A percentile compares a stretch with the other conserved stretches of the same genome.
These are phyloP conservation scores for Panthera leo DNA, from an alignment of 2,113 vertebrate species.

Conservation along the genomic window DNA sequence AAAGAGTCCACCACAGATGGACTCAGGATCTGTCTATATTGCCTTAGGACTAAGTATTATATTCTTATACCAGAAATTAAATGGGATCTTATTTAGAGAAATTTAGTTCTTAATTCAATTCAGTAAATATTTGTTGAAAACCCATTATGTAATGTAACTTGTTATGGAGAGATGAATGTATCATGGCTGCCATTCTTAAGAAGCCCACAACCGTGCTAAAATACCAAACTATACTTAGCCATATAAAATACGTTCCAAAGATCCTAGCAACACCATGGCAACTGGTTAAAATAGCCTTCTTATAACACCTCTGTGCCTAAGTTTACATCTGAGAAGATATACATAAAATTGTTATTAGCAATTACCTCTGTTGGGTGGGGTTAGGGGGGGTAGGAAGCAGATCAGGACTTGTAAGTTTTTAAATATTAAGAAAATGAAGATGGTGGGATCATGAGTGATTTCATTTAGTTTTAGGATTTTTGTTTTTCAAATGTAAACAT, in stretches of 20 bases:
- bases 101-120: not conserved
- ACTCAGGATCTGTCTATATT: not conserved
- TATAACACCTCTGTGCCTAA: not conserved
- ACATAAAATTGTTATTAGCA: not conserved
- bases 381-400: not conserved
- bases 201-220: not conserved
- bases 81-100: not conserved
- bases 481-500: not conserved
- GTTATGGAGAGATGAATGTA: not conserved
- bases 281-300: not conserved
- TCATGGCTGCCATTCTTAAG: not conserved
- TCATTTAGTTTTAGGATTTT: not conserved
- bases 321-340: not conserved
- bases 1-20: not conserved
- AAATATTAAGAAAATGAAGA: not conserved
- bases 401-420: not conserved
- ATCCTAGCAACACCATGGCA: not conserved
- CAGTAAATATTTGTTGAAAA: not conserved
- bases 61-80: not conserved
- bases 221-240: not conserved
- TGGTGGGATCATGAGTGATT: not conserved
- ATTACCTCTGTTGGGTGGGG: not conserved
- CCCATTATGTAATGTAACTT: not conserved
- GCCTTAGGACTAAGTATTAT: not conserved
- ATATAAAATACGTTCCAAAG: not conserved